Percentiles rank a stretch among this genome's conserved stretches.
phyloP scores from a whole-genome alignment of 2,113 vertebrate genomes.

The Callorhinus ursinus region DNA sequence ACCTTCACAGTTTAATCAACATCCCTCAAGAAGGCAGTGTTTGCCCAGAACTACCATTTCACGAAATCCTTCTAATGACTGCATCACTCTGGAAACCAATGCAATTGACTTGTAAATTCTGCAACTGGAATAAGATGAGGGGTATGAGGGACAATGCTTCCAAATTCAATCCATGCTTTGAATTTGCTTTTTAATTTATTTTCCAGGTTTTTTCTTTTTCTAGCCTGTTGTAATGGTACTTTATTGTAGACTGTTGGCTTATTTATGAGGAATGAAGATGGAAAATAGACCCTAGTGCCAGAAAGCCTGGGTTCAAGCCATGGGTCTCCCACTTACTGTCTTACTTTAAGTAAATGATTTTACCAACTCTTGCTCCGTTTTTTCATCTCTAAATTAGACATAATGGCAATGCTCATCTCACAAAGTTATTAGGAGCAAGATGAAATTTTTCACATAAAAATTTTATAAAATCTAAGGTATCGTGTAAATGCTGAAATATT shows the following conservation, averaged over 20 bases:
- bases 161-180: not conserved
- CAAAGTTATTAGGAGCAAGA: conserved; percentile 26
- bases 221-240: not conserved
- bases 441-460: not conserved
- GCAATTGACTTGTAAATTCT: conserved; percentile 5
- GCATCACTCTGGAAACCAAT: not conserved
- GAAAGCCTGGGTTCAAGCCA: conserved; percentile 10
- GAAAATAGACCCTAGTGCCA: not conserved
- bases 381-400: not conserved
- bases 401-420: not conserved
- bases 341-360: conserved; percentile 39
- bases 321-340: not conserved
- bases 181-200: conserved; percentile 24
- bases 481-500: conserved; percentile 3
- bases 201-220: not conserved
- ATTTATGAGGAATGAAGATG: not conserved
- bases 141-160: not conserved
- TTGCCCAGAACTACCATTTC: not conserved
- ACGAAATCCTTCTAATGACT: not conserved
- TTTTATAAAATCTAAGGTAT: conserved; percentile 12
- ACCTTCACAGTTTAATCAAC: not conserved
- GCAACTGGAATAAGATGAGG: not conserved
- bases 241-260: conserved; percentile 16
- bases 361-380: not conserved
- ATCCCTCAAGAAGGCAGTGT: not conserved